These are phyloP conservation scores for Melikaiella ostensackeni DNA, from an alignment of 2,888 invertebrate genomes.

Conservation along the genomic window DNA sequence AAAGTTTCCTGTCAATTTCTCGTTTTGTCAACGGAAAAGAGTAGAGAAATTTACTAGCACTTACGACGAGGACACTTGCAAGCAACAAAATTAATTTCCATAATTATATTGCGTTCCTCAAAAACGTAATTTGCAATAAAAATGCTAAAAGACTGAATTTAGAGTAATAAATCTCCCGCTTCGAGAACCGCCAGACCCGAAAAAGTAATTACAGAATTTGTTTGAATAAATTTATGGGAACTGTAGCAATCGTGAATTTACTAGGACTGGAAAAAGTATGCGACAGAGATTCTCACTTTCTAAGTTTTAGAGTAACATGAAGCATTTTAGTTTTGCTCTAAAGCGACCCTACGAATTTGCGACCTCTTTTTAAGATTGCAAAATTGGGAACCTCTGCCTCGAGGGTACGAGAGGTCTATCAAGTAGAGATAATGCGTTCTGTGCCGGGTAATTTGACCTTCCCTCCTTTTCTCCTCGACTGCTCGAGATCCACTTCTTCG, in stretches of 20 bases:
- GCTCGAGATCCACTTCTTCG: constrained; percentile 33
- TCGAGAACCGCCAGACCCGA: constrained; percentile 55
- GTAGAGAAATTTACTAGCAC: neutral
- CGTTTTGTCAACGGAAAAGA: neutral
- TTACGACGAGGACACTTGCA: constrained; percentile 4
- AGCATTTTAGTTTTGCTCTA: constrained; percentile 16
- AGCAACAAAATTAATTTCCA: constrained; percentile 36
- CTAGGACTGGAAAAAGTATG: constrained; percentile 57
- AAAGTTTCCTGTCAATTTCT: neutral
- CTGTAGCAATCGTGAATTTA: constrained; percentile 67
- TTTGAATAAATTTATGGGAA: constrained; percentile 74
- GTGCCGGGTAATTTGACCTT: constrained; percentile 74
- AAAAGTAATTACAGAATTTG: constrained; percentile 76
- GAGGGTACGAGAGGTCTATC: constrained; percentile 67
- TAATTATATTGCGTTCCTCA: constrained; percentile 8
- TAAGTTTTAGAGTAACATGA: neutral
- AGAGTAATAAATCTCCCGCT: constrained; percentile 63
- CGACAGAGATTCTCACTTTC: constrained; percentile 63
- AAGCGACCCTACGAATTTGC: neutral
- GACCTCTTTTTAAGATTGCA: constrained; percentile 50
- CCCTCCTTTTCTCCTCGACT: constrained; percentile 53
- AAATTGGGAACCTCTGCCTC: constrained; percentile 59
- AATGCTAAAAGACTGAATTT: constrained; percentile 26
- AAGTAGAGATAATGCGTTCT: constrained; percentile 75
- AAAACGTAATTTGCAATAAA: constrained; percentile 27